Percentiles rank a stretch among this genome's conserved stretches.
Evolutionary conservation across 2,888 invertebrate genomes (phyloP).

Genomic region (Tridacna gigas): DNA sequence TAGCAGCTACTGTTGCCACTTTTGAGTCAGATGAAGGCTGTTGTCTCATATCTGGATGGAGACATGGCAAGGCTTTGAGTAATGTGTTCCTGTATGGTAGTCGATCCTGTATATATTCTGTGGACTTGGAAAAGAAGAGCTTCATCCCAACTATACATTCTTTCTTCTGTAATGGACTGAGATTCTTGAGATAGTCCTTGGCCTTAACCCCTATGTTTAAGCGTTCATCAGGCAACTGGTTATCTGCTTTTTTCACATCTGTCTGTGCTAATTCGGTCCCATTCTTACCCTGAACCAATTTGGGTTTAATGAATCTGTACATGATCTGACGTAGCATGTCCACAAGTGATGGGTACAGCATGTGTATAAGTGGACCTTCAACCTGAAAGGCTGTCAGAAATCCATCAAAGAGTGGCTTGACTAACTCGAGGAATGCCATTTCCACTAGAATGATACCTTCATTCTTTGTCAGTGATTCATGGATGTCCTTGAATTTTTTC

Average conservation of each 20-base stretch:
- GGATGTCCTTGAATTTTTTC: slow-evolving; percentile 35
- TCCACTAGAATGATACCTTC: slow-evolving; percentile 27
- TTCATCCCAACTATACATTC: slow-evolving; percentile 29
- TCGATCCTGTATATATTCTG: slow-evolving; percentile 22
- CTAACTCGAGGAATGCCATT: slow-evolving; percentile 24
- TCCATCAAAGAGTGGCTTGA: slow-evolving; percentile 1
- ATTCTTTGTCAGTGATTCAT: slow-evolving; percentile 37
- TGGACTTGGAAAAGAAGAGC: slow-evolving; percentile 25
- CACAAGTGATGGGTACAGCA: slow-evolving; percentile 31
- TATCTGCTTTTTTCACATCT: slow-evolving; percentile 22
- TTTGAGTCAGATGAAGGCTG: slow-evolving; percentile 17
- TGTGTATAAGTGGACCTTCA: slow-evolving; percentile 27
- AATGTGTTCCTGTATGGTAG: slow-evolving; percentile 21
- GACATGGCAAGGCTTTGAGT: slow-evolving; percentile 22
- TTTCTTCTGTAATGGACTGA: slow-evolving; percentile 26
- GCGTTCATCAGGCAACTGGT: slow-evolving; percentile 18
- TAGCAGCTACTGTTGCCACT: slow-evolving; percentile 23
- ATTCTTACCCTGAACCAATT: slow-evolving; percentile 23
- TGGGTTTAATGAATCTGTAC: slow-evolving; percentile 21
- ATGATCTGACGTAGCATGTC: slow-evolving; percentile 30
- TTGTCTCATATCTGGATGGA: slow-evolving; percentile 25
- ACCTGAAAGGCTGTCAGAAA: slow-evolving; percentile 25
- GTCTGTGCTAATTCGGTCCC: slow-evolving; percentile 22
- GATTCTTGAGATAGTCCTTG: slow-evolving; percentile 15
- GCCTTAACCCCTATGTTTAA: slow-evolving; percentile 25